Evolutionary conservation across 2,888 invertebrate genomes (phyloP).

Genomic region (Poecilobothrus nobilitatus): DNA sequence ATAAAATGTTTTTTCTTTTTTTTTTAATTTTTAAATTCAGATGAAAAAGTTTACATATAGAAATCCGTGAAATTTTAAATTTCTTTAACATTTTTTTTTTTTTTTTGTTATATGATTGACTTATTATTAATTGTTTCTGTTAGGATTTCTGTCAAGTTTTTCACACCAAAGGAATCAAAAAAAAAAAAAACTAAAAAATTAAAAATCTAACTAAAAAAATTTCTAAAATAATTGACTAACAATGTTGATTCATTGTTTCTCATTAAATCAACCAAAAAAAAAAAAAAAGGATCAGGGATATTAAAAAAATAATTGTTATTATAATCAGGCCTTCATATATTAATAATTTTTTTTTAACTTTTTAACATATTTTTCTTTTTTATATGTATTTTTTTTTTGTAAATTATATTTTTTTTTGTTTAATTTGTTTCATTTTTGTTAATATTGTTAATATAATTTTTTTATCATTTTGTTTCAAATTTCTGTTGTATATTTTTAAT

Average conservation of each 20-base stretch:
- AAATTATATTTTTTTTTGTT: background rate
- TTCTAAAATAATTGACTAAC: no score
- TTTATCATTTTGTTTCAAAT: constrained; percentile 9
- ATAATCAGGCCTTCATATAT: background rate
- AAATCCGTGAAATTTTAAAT: no score
- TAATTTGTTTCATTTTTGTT: constrained; percentile 12
- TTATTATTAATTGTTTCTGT: no score
- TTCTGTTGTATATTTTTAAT: constrained; percentile 8
- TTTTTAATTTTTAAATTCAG: no score
- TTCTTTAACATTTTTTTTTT: no score
- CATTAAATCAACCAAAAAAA: background rate
- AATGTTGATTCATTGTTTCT: background rate
- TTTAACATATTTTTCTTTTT: background rate
- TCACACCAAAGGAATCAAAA: no score
- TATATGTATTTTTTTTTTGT: background rate
- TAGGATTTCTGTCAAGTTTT: constrained; percentile 14
- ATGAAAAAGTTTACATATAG: no score
- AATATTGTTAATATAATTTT: constrained; percentile 3
- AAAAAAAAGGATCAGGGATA: background rate
- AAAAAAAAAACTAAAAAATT: no score
- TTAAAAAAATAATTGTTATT: background rate
- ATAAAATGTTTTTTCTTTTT: no score
- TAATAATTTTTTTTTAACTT: background rate
- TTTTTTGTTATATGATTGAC: no score
- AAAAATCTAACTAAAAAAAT: no score